phyloP scores from a whole-genome alignment of 2,888 invertebrate species.

The Phengaris arion region DNA sequence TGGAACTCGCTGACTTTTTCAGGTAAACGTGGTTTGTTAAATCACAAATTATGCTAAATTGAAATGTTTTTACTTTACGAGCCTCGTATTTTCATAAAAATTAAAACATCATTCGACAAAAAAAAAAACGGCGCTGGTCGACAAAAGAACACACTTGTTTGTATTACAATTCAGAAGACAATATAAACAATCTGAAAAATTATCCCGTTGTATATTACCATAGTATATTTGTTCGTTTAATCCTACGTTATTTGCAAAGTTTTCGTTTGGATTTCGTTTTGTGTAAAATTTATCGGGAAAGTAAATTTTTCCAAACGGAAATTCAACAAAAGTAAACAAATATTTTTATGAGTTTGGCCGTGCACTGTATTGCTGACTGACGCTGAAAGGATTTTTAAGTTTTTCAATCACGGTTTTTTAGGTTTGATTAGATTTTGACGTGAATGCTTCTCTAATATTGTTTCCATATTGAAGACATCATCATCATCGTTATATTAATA shows the following conservation, averaged over 20 bases:
- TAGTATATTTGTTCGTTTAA: background rate
- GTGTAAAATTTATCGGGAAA: background rate
- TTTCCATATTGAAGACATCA: no score
- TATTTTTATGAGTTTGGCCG: constrained; percentile 9
- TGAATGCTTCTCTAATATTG: background rate
- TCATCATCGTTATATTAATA: no score
- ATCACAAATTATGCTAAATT: no score
- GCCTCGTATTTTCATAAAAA: no score
- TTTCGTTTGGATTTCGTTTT: background rate
- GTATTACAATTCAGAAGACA: no score
- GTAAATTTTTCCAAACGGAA: background rate
- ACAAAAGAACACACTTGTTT: no score
- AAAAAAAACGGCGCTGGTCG: no score
- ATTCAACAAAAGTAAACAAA: constrained; percentile 15
- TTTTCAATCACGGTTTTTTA: background rate
- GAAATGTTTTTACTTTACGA: no score
- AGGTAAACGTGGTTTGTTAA: no score
- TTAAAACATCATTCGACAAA: no score
- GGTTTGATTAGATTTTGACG: background rate
- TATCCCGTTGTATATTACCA: background rate
- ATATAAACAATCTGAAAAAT: background rate
- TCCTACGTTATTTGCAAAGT: background rate
- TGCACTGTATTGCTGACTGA: background rate
- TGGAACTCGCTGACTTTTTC: no score
- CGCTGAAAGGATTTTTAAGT: background rate